A percentile compares a stretch with the other conserved stretches of the same genome.
Conservation (phyloP, 2,797 vertebrate species). For the Luscinia megarhynchos region DNA sequence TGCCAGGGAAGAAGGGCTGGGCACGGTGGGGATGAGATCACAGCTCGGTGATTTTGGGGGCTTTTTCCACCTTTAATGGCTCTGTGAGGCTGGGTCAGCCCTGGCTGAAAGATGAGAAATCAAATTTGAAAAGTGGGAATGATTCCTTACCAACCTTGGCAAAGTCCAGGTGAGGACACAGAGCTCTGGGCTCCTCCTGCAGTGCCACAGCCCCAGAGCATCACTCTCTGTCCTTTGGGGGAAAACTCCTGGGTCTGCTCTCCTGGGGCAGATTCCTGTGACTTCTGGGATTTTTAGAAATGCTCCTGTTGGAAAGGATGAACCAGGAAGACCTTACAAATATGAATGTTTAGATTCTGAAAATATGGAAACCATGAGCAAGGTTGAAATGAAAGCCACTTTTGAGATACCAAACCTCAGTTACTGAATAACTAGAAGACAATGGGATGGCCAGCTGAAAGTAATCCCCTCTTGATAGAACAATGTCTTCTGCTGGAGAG, state of each 20-base stretch:
- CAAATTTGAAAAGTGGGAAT: neutral
- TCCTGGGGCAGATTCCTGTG: neutral
- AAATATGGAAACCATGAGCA: too few relatives aligned
- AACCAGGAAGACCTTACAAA: too few relatives aligned
- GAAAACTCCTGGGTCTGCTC: neutral
- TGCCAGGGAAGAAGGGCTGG: accelerated
- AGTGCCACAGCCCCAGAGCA: neutral
- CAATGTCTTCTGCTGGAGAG: too few relatives aligned
- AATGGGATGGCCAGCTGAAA: too few relatives aligned
- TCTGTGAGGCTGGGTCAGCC: neutral
- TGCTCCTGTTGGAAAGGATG: too few relatives aligned
- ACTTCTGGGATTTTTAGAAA: accelerated
- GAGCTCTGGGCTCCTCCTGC: neutral
- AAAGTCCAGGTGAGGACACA: neutral
- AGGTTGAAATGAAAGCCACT: too few relatives aligned
- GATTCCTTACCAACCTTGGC: neutral
- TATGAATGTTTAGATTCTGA: too few relatives aligned
- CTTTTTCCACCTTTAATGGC: neutral
- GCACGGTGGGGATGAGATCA: accelerated
- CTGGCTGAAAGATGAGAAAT: neutral
- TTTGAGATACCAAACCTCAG: too few relatives aligned
- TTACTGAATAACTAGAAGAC: too few relatives aligned
- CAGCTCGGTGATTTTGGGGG: neutral
- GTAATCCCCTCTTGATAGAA: too few relatives aligned
- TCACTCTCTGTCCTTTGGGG: neutral